Conservation (phyloP, 2,888 invertebrate genomes). For the Cremastinae sp. region DNA sequence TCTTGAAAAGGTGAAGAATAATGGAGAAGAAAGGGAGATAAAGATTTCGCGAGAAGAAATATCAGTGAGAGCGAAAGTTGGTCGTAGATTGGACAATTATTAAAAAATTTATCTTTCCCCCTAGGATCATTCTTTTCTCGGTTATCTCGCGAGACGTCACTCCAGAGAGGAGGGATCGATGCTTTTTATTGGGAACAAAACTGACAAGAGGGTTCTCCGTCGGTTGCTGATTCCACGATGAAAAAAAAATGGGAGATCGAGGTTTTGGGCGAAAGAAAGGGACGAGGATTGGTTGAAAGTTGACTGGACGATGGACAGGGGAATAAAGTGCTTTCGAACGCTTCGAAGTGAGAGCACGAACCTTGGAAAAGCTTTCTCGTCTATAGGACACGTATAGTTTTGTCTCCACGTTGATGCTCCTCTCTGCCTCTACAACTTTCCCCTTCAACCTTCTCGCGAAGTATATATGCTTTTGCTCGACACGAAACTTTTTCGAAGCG, state of each 20-base stretch:
- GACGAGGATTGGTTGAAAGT: conserved; percentile 48
- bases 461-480: conserved; percentile 44
- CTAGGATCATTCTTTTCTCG: conserved; percentile 55
- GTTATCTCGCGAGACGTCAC: conserved; percentile 51
- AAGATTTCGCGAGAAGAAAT: too few relatives aligned
- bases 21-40: too few relatives aligned
- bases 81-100: too few relatives aligned
- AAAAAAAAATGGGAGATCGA: neutral
- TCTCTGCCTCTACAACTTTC: conserved; percentile 9
- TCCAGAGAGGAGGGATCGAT: conserved; percentile 61
- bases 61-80: too few relatives aligned
- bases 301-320: conserved; percentile 61
- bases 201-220: conserved; percentile 23
- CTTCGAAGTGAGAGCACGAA: conserved; percentile 20
- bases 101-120: conserved; percentile 22
- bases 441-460: conserved; percentile 33
- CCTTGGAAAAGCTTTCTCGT: conserved; percentile 33
- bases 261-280: neutral
- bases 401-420: conserved; percentile 39
- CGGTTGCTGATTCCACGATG: too few relatives aligned
- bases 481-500: conserved; percentile 51
- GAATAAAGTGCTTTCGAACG: conserved; percentile 59
- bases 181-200: conserved; percentile 61
- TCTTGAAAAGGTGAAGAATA: too few relatives aligned
- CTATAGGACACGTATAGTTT: conserved; percentile 21